A percentile compares a stretch with the other conserved stretches of the same genome.
Evolutionary conservation across 2,797 vertebrate species (phyloP).

Genomic region (Platalea minor): DNA sequence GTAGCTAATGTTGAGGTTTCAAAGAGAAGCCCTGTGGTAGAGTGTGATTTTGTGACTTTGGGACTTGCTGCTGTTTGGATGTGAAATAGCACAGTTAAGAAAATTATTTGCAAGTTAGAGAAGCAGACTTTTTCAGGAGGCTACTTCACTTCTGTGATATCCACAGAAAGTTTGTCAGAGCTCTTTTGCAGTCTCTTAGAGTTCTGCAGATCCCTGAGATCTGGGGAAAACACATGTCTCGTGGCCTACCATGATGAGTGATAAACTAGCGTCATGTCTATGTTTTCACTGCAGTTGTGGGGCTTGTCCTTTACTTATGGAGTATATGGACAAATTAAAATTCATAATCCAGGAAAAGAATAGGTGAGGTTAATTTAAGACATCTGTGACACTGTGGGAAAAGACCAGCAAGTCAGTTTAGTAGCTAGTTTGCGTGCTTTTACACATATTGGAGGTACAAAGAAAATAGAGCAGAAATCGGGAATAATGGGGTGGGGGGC

Average conservation of each 20-base stretch:
- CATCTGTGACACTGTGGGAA: neutral
- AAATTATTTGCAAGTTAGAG: neutral
- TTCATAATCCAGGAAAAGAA: neutral
- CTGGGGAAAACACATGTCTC: neutral
- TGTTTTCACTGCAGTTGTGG: neutral
- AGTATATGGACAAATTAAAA: neutral
- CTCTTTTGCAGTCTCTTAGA: neutral
- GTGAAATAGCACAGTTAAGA: neutral
- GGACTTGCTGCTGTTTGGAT: neutral
- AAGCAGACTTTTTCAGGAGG: neutral
- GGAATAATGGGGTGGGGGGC: neutral
- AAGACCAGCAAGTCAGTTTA: neutral
- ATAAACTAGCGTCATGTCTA: neutral
- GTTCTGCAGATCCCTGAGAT: neutral
- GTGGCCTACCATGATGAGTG: fast-evolving
- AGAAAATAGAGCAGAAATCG: neutral
- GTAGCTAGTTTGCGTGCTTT: neutral
- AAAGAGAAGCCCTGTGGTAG: neutral
- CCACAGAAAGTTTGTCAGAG: neutral
- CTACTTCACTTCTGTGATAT: neutral
- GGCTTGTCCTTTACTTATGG: neutral
- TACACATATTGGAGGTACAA: neutral
- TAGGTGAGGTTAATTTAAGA: neutral
- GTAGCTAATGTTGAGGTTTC: neutral
- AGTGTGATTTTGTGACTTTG: neutral